Conservation (phyloP, 2,113 vertebrate species). For the Oenanthe melanoleuca region DNA sequence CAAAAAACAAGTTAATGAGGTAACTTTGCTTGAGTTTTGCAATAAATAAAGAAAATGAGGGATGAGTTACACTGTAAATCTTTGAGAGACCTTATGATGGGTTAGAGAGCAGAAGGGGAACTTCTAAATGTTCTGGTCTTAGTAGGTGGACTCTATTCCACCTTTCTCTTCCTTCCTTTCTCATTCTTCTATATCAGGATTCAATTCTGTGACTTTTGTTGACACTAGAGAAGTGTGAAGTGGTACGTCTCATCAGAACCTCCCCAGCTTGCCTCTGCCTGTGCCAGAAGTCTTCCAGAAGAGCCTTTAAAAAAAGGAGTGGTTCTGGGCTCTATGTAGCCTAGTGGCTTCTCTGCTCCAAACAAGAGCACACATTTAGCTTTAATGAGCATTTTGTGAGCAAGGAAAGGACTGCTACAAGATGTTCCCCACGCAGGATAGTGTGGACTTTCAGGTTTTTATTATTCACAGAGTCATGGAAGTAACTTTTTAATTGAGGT, state of each 20-base stretch:
- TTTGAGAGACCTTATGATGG: neutral
- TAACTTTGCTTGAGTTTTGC: slow-evolving; percentile 64
- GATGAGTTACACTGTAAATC: neutral
- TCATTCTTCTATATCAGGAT: neutral
- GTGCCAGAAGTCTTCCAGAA: neutral
- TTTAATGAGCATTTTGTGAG: neutral
- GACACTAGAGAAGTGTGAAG: neutral
- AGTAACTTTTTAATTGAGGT: neutral
- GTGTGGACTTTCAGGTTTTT: neutral
- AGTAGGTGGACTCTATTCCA: neutral
- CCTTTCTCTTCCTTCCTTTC: neutral
- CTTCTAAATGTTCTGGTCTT: neutral
- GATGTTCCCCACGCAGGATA: neutral
- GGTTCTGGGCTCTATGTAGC: neutral
- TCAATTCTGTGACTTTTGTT: neutral
- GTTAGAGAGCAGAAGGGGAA: neutral
- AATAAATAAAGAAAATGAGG: neutral
- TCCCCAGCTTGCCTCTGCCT: neutral
- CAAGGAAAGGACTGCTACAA: neutral
- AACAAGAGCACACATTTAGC: neutral
- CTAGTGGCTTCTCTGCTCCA: neutral
- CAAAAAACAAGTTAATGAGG: slow-evolving; percentile 99
- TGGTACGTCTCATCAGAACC: neutral
- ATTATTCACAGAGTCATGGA: neutral
- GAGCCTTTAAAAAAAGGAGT: neutral